Base-by-base conservation (phyloP, 1,140 invertebrate genomes). In the Drosophila micromelanica region DNA sequence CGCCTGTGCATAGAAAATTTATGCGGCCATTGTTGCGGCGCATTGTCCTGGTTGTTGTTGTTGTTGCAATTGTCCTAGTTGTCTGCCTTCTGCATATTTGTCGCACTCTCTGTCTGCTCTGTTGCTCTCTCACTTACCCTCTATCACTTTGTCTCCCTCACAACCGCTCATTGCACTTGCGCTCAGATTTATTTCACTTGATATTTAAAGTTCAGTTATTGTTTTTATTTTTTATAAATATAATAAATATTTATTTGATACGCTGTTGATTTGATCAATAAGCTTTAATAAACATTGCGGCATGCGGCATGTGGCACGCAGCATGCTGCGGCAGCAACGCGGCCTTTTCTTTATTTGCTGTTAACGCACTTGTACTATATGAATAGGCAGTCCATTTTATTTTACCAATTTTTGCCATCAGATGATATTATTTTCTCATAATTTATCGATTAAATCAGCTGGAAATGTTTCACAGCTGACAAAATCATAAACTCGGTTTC, bases 371-470 rank as follows among this genome's bases (percentile, higher is more conserved):
- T 74, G 38, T 56, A 27, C 38, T 61, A 46, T 20, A 38, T 51
- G 60, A 61, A 48, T 46, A 68, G 55, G 4, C 15, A 68, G 57
- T 69, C 4, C 71, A 69, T 62, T 69, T 64, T 49, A 57, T 64
- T 64, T 37, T 8, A 37, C 48, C 55, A 69, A 70, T 74, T 74
- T 74, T 52, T 64, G 64, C 15, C 76, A 89, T 84, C 84, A 74
- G 75, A 87, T 77, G 62, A 59, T 65, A 84, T 87, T 89, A 87
- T 87, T 69, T 89, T 61, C 84, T 65, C 84, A 80, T 87, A 89
- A 87, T 89, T 87, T 89, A 84, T 84, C 79, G 84, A 87, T 87
- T 89, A 77, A 89, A 87, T 87, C 84, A 87, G 84, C 73, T 89
- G 76, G 84, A 89, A 87, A 87, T 87, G 84, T 80, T 84, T 89